Evolutionary conservation across 2,113 vertebrate genomes (phyloP).

Genomic region (Chaetura pelagica): DNA sequence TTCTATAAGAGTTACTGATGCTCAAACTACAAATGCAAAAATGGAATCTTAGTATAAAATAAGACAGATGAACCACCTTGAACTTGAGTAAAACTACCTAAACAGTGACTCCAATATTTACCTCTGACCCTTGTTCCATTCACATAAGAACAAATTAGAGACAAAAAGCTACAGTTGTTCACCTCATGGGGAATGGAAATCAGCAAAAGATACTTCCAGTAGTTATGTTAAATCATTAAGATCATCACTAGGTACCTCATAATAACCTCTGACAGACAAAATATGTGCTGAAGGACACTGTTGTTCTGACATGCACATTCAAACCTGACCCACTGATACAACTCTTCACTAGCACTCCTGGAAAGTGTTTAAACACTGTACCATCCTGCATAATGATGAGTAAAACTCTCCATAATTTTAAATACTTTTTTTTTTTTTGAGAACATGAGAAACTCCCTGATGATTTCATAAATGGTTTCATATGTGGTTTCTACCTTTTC

Average conservation of each 20-base stretch:
- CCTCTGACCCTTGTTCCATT: background rate
- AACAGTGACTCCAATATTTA: background rate
- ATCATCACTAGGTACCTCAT: background rate
- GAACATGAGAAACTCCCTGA: background rate
- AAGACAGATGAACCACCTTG: background rate
- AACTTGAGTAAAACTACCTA: background rate
- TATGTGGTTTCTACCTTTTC: background rate
- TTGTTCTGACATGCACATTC: background rate
- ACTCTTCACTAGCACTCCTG: background rate
- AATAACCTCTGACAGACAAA: background rate
- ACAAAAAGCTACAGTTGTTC: background rate
- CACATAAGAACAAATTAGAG: background rate
- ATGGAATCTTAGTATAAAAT: background rate
- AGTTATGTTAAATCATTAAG: background rate
- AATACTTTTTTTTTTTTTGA: background rate
- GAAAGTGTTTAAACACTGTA: background rate
- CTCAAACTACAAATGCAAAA: background rate
- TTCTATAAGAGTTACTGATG: background rate
- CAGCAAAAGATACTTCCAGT: background rate
- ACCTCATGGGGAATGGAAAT: background rate
- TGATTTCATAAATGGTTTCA: background rate
- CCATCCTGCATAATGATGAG: background rate
- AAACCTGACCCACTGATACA: background rate
- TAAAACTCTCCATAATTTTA: background rate
- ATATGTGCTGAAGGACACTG: background rate